Evolutionary conservation across 2,113 vertebrate species (phyloP), one percentile per base, ranked within the genome.

Genomic region (Pongo abelii): DNA sequence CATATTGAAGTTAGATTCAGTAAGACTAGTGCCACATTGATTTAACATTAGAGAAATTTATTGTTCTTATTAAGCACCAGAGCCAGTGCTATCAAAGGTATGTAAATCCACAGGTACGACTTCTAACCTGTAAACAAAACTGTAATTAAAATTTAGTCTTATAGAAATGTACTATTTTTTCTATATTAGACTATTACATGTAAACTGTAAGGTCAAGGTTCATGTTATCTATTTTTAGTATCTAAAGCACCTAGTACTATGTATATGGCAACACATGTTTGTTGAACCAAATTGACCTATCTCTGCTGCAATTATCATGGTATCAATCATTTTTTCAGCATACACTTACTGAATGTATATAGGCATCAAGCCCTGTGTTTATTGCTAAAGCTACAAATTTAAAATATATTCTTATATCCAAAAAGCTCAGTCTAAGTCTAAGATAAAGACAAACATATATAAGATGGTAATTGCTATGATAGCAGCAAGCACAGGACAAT

Each of bases 71-170:
- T 91, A 89, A 81, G 25, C 80, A 79, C 32, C 38, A 87, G 67
- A 84, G 17, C 40, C 30, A n/a, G 32, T 84, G n/a, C 23, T 89
- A 11, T 77, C 89, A 87, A 96, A 96, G 23, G 38, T 72, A 50
- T 67, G 18, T 93, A 80, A 93, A 81, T 93, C 13, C 50, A 8
- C n/a, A 84, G 48, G 14, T 92, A 70, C 10, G 92, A 72, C 3
- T 84, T 84, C 43, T 90, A 95, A 92, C n/a, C 55, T 93, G 96
- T 88, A 83, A 92, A 86, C 5, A 85, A 22, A 94, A 72, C 22
- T 86, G 3, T 81, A 94, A 96, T 83, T 94, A 94, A 94, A 91
- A 59, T 81, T 92, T 74, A 85, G 20, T 92, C 85, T 81, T 78
- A 86, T 16, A 52, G 8, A 72, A 67, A 25, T 75, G 6, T 3